Base-by-base conservation (phyloP, 2,888 invertebrate species). In the Dolichomitus sp. region DNA sequence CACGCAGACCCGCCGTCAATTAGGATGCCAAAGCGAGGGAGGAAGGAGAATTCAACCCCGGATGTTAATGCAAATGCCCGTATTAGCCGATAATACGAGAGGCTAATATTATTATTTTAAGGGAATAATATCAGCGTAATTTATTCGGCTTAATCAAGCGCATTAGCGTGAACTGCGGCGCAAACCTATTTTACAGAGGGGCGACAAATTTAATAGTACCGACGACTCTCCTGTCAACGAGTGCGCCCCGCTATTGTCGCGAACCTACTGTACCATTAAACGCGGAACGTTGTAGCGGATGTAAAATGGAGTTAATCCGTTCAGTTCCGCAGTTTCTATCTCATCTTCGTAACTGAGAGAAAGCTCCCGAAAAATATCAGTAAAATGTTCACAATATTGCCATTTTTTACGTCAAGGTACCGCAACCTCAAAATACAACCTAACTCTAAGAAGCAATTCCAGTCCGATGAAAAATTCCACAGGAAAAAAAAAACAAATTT, bases 111-210 rank as follows among this genome's bases (percentile, higher is more conserved):
- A 88, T 90, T 89, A 89, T 87, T 90, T 86, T 84, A 86, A 82
- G 86, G 75, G 83, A 85, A 89, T 88, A 88, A 89, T 88, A 88
- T 88, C 85, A 84, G 82, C 81, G 85, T 88, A 89, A 90, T 89
- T 90, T 88, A 86, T 90, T 88, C 85, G 82, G 85, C 86, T 88
- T 88, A 87, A 89, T 90, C 87, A 87, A 86, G 88, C 83, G 85
- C 85, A 88, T 89, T 89, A 89, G 85, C 84, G 80, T 73, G 86
- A 81, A 86, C 85, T 70, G 81, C 79, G 84, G 80, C 61, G 85
- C 84, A 86, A 87, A 87, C 83, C 87, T 86, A 88, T 89, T 90
- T 89, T 85, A 84, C 81, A 75, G 17, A 61, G 73, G 66, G 74
- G 77, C 83, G 87, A 87, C 83, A 86, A 89, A 89, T 89, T 90